These are phyloP conservation scores for Dicyrtoma fusca DNA, from an alignment of 2,888 invertebrate genomes.

Conservation along the genomic window DNA sequence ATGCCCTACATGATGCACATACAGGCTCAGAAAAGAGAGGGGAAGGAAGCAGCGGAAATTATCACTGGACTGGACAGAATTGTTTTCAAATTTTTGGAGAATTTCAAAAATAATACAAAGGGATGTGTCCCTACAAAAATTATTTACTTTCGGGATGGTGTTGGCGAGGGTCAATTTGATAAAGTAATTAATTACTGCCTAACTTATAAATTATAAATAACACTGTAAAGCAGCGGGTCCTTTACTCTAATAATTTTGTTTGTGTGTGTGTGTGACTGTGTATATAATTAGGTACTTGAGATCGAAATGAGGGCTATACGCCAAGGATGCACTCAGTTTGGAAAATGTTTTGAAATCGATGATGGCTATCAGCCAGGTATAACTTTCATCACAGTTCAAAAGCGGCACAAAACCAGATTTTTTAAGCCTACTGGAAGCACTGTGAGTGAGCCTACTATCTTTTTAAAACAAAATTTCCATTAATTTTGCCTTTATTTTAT, in stretches of 20 bases:
- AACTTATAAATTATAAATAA: too few relatives aligned
- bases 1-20: conserved; percentile 50
- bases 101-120: conserved; percentile 36
- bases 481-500: not conserved
- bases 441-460: conserved; percentile 59
- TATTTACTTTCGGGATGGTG: conserved; percentile 60
- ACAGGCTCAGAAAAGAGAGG: conserved; percentile 44
- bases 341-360: conserved; percentile 60
- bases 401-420: conserved; percentile 65
- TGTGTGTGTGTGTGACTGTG: not conserved
- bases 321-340: conserved; percentile 64
- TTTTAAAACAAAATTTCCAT: not conserved
- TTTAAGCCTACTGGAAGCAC: conserved; percentile 61
- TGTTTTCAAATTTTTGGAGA: conserved; percentile 53
- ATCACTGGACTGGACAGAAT: conserved; percentile 44
- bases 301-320: conserved; percentile 57
- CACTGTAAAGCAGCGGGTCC: too few relatives aligned
- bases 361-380: conserved; percentile 61
- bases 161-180: conserved; percentile 59
- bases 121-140: conserved; percentile 57
- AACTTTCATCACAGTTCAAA: conserved; percentile 67
- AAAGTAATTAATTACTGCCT: conserved; percentile 32
- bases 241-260: not conserved
- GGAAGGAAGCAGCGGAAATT: conserved; percentile 43
- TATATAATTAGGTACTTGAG: conserved; percentile 55